Evolutionary conservation across 2,797 vertebrate genomes (phyloP).

Genomic region (Rhynchonycteris naso): DNA sequence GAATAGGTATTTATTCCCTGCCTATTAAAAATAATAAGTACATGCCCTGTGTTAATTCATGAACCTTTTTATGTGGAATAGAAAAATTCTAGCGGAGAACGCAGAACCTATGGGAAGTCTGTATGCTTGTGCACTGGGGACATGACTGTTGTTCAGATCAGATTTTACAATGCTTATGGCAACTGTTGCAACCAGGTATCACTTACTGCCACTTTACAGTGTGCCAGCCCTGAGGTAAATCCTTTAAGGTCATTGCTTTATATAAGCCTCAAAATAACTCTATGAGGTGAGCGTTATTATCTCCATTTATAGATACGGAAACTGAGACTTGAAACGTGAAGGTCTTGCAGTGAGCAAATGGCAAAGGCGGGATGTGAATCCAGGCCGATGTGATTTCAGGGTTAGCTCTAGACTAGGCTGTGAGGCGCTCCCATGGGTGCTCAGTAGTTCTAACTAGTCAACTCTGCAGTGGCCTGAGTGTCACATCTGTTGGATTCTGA

Average conservation of each 20-base stretch:
- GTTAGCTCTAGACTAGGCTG: not conserved
- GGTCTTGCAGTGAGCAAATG: not conserved
- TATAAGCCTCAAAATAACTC: not conserved
- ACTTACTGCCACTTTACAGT: not conserved
- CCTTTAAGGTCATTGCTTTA: not conserved
- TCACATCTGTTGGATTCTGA: not conserved
- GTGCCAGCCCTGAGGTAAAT: not conserved
- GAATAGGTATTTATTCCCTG: conserved; percentile 56
- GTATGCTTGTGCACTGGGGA: not conserved
- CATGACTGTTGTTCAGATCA: not conserved
- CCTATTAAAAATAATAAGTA: conserved; percentile 69
- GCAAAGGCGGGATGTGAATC: not conserved
- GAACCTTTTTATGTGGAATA: not conserved
- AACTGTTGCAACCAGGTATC: not conserved
- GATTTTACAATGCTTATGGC: not conserved
- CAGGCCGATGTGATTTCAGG: not conserved
- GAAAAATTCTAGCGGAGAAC: not conserved
- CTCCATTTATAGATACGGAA: not conserved
- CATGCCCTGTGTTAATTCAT: not conserved
- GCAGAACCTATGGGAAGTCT: not conserved
- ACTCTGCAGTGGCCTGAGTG: not conserved
- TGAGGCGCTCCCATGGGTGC: not conserved
- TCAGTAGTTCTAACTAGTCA: fast-evolving
- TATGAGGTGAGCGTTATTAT: not conserved
- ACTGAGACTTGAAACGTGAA: not conserved